Base-by-base conservation (phyloP, 2,888 invertebrate genomes). In the Petrolisthes cinctipes region DNA sequence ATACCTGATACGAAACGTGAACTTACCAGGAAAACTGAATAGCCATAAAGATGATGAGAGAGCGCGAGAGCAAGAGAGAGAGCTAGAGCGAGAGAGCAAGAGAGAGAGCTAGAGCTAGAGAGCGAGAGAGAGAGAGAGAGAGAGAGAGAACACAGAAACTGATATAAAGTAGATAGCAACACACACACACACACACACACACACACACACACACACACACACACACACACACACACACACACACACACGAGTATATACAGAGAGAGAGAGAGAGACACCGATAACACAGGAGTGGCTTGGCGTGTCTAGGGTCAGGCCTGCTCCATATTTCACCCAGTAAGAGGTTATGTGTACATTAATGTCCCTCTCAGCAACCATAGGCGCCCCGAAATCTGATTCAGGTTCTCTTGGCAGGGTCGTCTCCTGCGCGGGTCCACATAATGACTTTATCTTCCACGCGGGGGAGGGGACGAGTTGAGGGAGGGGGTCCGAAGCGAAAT, bases 291-390 rank as follows among this genome's bases (percentile, higher is more conserved):
- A 20, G 23, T n/a, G 56, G 53, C 82, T 83, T 82, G 17, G 61
- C 76, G 61, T 80, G 82, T 53, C 14, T 37, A 57, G 57, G 82
- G 82, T 78, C 82, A 78, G 75, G 57, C 9, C 78, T 83, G 82
- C 75, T 81, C 86, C 86, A 86, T 86, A 86, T 86, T 86, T 86
- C 86, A 86, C 86, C 51, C 78, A 56, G 37, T 78, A 82, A 66
- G 73, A 82, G 86, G 81, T 57, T 86, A 54, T 56, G 82, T 56
- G 78, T 82, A 82, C 82, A 83, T 86, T 83, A 86, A 86, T 86
- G 86, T 83, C 83, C 66, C 56, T 11, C 57, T 53, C n/a, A 57
- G 53, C 61, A 37, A 54, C 86, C 82, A 78, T 68, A 68, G 82
- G 86, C 61, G 71, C 20, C 82, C 20, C 20, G 78, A 20, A 68